Evolutionary conservation across 1,140 invertebrate genomes (phyloP).

Genomic region (Drosophila erecta): DNA sequence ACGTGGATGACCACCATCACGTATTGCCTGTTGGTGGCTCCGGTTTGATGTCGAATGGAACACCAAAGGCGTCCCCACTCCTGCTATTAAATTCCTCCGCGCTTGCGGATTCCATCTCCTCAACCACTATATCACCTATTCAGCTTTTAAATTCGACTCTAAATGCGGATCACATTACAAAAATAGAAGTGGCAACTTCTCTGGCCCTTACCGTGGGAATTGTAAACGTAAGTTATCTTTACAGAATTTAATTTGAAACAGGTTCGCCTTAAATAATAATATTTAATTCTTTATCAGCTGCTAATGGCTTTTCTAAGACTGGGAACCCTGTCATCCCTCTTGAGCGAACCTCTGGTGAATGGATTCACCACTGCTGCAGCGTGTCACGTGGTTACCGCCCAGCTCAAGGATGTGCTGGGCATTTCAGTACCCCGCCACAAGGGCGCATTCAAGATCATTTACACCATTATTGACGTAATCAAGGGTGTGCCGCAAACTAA

Average conservation of each 20-base stretch:
- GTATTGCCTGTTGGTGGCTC: not conserved
- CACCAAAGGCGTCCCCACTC: slow-evolving; percentile 2
- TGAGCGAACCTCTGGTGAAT: slow-evolving; percentile 95
- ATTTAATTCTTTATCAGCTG: slow-evolving; percentile 86
- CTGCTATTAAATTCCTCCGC: slow-evolving; percentile 35
- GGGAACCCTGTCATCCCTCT: slow-evolving; percentile 92
- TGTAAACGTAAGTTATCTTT: slow-evolving; percentile 60
- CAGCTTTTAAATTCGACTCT: slow-evolving; percentile 35
- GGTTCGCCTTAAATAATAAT: not conserved
- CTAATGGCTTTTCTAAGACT: slow-evolving; percentile 92
- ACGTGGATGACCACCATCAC: slow-evolving; percentile 34
- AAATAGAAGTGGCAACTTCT: slow-evolving; percentile 71
- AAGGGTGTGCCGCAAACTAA: slow-evolving; percentile 88
- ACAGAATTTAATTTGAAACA: not conserved
- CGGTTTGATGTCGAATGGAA: not conserved
- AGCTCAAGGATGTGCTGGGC: slow-evolving; percentile 95
- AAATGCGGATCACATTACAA: slow-evolving; percentile 45
- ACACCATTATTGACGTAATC: slow-evolving; percentile 88
- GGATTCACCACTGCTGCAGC: slow-evolving; percentile 97
- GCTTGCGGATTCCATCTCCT: slow-evolving; percentile 36
- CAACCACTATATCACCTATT: not conserved
- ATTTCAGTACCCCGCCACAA: slow-evolving; percentile 87
- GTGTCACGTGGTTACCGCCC: slow-evolving; percentile 95
- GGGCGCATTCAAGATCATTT: slow-evolving; percentile 91
- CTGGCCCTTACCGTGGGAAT: slow-evolving; percentile 71